These are phyloP conservation scores for Drosophila niveifrons DNA, from an alignment of 2,888 invertebrate genomes.

Conservation along the genomic window DNA sequence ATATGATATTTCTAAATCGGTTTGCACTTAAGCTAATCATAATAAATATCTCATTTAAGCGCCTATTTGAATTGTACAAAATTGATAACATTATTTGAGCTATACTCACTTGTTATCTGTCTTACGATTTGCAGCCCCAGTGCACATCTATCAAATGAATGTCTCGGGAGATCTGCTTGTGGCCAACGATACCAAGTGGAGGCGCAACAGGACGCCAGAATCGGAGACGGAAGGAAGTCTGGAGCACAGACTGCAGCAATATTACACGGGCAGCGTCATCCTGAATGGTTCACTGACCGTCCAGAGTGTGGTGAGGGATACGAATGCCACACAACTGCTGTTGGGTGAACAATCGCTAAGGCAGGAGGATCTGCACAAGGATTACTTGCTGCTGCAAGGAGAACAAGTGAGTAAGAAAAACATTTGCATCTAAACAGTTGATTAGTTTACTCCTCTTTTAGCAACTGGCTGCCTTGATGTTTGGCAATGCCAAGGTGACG, in stretches of 20 bases:
- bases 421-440: neutral
- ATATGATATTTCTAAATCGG: no score
- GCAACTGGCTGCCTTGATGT: conserved; percentile 60
- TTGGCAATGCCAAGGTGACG: conserved; percentile 72
- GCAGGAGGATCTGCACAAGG: conserved; percentile 45
- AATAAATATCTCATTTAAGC: no score
- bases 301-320: conserved; percentile 63
- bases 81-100: no score
- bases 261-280: conserved; percentile 76
- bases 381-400: conserved; percentile 66
- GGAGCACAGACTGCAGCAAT: conserved; percentile 66
- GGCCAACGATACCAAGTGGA: conserved; percentile 43
- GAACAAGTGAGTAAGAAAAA: conserved; percentile 67
- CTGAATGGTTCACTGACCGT: conserved; percentile 79
- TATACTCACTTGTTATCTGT: neutral
- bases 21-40: no score
- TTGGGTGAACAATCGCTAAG: conserved; percentile 53
- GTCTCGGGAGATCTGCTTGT: conserved; percentile 71
- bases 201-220: conserved; percentile 19
- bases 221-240: conserved; percentile 3
- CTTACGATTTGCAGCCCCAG: conserved; percentile 71
- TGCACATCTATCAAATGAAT: conserved; percentile 73
- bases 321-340: conserved; percentile 25
- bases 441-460: conserved; percentile 18
- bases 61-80: no score